Evolutionary conservation across 2,888 invertebrate species (phyloP).

Genomic region (Melanotus villosus): DNA sequence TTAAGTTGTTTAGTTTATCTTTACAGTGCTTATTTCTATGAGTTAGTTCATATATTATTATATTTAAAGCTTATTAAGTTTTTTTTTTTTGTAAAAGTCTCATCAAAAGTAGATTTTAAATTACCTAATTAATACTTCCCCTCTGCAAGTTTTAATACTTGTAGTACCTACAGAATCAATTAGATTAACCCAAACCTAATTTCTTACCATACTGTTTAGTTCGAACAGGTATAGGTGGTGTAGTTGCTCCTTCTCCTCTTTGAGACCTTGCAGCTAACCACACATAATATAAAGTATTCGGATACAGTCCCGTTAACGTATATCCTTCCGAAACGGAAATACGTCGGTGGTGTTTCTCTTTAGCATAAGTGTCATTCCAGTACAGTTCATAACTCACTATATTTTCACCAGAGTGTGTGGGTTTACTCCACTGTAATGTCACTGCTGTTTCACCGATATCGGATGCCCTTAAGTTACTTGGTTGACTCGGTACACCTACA

Average conservation of each 20-base stretch:
- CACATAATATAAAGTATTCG: constrained; percentile 96
- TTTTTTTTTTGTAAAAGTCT: no score
- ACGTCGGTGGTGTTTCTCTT: constrained; percentile 88
- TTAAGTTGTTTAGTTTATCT: no score
- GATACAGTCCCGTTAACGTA: constrained; percentile 91
- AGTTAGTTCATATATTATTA: no score
- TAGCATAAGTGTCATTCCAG: constrained; percentile 97
- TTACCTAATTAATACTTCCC: neutral
- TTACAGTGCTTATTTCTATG: no score
- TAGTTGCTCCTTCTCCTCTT: constrained; percentile 95
- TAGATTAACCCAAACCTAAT: constrained; percentile 13
- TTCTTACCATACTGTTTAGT: constrained; percentile 98
- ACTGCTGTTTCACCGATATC: constrained; percentile 93
- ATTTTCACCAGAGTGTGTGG: constrained; percentile 91
- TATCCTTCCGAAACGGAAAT: constrained; percentile 89
- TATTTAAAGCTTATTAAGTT: no score
- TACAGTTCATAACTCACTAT: constrained; percentile 96
- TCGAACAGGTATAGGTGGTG: constrained; percentile 92
- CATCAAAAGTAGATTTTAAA: constrained; percentile 3
- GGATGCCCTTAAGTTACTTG: constrained; percentile 88
- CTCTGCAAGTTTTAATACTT: no score
- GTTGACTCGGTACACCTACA: constrained; percentile 95
- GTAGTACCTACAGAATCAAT: constrained; percentile 4
- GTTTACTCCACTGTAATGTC: constrained; percentile 93
- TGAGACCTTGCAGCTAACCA: constrained; percentile 96